A percentile compares a stretch with the other conserved stretches of the same genome.
Evolutionary conservation across 2,113 vertebrate species (phyloP).

Genomic region (Coregonus clupeaformis): DNA sequence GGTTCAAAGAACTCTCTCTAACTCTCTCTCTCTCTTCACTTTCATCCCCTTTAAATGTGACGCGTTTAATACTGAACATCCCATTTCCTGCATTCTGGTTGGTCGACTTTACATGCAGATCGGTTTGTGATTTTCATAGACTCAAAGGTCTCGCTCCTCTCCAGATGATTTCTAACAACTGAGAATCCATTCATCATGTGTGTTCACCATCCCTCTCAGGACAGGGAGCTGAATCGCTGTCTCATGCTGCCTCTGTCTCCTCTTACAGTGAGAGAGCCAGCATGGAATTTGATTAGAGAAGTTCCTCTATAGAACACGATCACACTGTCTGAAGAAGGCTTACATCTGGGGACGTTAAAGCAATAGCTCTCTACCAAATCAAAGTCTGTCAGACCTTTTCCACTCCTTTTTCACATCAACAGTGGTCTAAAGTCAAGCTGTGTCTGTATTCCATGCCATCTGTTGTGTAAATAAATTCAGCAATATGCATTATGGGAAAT

Average conservation of each 20-base stretch:
- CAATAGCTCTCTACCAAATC: constrained; percentile 48
- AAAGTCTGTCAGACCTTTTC: constrained; percentile 43
- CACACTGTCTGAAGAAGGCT: constrained; percentile 35
- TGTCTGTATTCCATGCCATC: too few species aligned
- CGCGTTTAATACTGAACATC: constrained; percentile 66
- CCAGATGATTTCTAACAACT: constrained; percentile 55
- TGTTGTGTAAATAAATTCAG: too few species aligned
- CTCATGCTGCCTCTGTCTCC: constrained; percentile 63
- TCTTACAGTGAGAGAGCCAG: constrained; percentile 60
- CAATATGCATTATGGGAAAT: too few species aligned
- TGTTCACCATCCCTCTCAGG: constrained; percentile 56
- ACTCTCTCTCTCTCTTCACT: constrained; percentile 19
- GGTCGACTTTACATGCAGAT: constrained; percentile 61
- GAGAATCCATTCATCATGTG: constrained; percentile 57
- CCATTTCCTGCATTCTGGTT: constrained; percentile 62
- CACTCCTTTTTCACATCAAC: too few species aligned
- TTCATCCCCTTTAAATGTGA: constrained; percentile 65
- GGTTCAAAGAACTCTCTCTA: constrained; percentile 34
- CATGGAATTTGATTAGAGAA: constrained; percentile 62
- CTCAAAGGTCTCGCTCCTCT: constrained; percentile 54
- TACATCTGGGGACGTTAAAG: constrained; percentile 37
- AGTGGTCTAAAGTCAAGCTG: too few species aligned
- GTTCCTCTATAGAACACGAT: constrained; percentile 51
- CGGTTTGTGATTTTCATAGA: constrained; percentile 61
- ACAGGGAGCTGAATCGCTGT: constrained; percentile 59